Percentiles rank a stretch among this genome's conserved stretches.
Conservation (phyloP, 2,113 vertebrate genomes). For the Patagioenas fasciata region DNA sequence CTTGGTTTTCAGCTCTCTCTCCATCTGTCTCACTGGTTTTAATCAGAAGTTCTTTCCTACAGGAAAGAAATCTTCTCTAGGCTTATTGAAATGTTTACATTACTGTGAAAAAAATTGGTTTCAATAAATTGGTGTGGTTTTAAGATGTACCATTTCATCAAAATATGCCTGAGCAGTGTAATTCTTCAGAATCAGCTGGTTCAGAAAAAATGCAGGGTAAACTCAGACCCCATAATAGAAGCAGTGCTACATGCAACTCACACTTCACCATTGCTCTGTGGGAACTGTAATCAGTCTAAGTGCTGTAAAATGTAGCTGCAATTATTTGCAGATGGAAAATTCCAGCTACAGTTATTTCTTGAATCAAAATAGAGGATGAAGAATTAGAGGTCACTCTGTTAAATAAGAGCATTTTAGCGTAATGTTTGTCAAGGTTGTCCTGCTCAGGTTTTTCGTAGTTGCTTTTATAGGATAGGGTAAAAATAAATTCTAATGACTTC, state of each 20-base stretch:
- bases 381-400: conserved; percentile 21
- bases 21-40: not conserved
- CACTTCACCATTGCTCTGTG: conserved; percentile 45
- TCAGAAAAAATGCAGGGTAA: not conserved
- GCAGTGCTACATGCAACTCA: not conserved
- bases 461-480: not conserved
- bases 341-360: conserved; percentile 19
- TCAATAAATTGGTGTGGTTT: not conserved
- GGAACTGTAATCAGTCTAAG: conserved; percentile 63
- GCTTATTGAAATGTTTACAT: not conserved
- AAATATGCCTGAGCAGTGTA: not conserved
- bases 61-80: not conserved
- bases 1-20: not conserved
- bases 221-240: not conserved
- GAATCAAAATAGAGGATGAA: not conserved
- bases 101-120: not conserved
- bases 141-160: not conserved
- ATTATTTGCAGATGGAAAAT: conserved; percentile 59
- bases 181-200: not conserved
- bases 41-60: not conserved
- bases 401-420: not conserved
- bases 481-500: conserved; percentile 3
- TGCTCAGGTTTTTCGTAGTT: not conserved
- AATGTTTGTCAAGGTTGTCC: not conserved
- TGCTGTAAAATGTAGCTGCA: conserved; percentile 44